Base-by-base conservation (phyloP, 2,888 invertebrate genomes). In the Drosophila lutescens region DNA sequence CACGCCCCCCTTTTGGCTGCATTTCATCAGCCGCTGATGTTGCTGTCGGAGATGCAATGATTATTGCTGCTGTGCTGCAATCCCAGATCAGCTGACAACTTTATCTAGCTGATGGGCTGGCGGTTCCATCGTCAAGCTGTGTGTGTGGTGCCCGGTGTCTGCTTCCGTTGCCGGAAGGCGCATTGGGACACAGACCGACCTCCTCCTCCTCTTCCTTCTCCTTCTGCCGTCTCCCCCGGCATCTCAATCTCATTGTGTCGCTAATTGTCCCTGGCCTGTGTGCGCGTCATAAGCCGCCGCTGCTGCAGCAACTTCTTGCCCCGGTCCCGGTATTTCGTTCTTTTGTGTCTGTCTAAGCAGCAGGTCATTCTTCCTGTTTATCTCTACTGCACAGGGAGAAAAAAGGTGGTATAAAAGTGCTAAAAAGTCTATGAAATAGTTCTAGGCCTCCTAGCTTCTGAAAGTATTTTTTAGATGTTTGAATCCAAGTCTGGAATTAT, bases 311-410 rank as follows among this genome's bases (percentile, higher is more conserved):
- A 62, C 68, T 53, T 53, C 44, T 73, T 67, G 62, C 65, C 67
- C 67, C 49, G 63, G 68, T 55, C 60, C 49, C 34, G 17, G 50
- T 56, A 38, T 54, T 62, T 70, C 46, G 58, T 67, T 68, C 79
- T 67, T 74, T 77, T 85, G 79, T 81, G 56, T 68, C 67, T 75
- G 59, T 49, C 55, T 77, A 85, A 79, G 80, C 89, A 88, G 86
- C 86, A 86, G 86, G 89, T 86, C 89, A 86, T 88, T 86, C 89
- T 89, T 89, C 89, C 89, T 86, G 85, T 89, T 89, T 88, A 80
- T 76, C 73, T 76, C 44, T 15, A 32, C 20, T 38, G 44, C 62
- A 63, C 66, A 7, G 62, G 6, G 34, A 41, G 30, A 41, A 66
- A 23, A 6, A 6, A 9, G 2, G 2, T 20, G 4, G 20, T 20